Conservation (phyloP, 92 coral and sea anemone genomes). For the Diadumene lineata region DNA sequence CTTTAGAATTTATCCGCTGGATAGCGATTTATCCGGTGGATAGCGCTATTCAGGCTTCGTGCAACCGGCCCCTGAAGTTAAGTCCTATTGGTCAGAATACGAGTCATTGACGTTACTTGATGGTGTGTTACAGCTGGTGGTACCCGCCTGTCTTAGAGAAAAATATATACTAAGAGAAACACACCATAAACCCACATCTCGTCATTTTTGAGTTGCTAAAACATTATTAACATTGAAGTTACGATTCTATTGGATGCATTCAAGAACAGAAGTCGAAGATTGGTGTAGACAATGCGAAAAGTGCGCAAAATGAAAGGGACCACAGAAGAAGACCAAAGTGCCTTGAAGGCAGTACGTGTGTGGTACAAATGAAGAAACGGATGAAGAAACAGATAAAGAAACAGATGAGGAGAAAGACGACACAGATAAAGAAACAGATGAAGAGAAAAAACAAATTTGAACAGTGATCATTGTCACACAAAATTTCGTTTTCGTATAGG, state of each 20-base stretch:
- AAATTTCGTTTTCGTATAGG: too few relatives aligned
- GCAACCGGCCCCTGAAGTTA: too few relatives aligned
- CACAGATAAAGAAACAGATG: too few relatives aligned
- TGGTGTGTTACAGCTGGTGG: slow-evolving; percentile 42
- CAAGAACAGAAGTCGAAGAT: slow-evolving; percentile 4
- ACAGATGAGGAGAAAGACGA: too few relatives aligned
- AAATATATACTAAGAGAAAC: slow-evolving; percentile 32
- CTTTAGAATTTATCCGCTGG: too few relatives aligned
- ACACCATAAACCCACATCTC: slow-evolving; percentile 43
- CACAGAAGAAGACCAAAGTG: slow-evolving; percentile 7
- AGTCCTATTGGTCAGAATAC: slow-evolving; percentile 50
- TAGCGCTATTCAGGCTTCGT: too few relatives aligned
- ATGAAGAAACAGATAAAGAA: too few relatives aligned
- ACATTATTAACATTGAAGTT: slow-evolving; percentile 23
- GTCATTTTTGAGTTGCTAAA: slow-evolving; percentile 39
- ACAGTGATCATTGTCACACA: too few relatives aligned
- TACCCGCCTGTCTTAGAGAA: slow-evolving; percentile 21
- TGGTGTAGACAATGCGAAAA: slow-evolving; percentile 31
- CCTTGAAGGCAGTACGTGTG: slow-evolving; percentile 20
- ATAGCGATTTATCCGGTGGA: too few relatives aligned
- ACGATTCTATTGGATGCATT: slow-evolving; percentile 36
- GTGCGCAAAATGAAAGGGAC: slow-evolving; percentile 26
- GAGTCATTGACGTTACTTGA: slow-evolving; percentile 25
- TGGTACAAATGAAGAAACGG: slow-evolving; percentile 26
- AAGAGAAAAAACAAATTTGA: too few relatives aligned